Percentiles rank a stretch among this genome's conserved stretches.
Conservation (phyloP, 2,888 invertebrate species). For the Hoplodrina ambigua region DNA sequence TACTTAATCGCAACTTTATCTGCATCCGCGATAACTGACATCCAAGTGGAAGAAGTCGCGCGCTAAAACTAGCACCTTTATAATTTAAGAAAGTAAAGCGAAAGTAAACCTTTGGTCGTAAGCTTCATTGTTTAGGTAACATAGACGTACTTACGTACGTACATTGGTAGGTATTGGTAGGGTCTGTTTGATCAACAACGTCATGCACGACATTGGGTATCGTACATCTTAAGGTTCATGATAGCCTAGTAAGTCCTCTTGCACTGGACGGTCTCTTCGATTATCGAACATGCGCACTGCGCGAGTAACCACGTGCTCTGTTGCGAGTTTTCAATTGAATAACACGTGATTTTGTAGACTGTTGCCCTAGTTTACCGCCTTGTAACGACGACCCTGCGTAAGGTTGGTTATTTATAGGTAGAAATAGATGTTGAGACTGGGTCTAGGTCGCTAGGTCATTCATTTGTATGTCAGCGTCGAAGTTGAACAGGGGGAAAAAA, state of each 20-base stretch:
- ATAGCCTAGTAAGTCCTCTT: conserved; percentile 25
- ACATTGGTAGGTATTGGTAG: not conserved
- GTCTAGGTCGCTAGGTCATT: conserved; percentile 29
- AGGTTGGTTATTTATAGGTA: conserved; percentile 32
- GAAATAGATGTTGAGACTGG: not conserved
- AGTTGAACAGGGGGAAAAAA: conserved; percentile 2
- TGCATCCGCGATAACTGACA: no score
- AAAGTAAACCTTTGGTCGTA: no score
- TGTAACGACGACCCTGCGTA: conserved; percentile 27
- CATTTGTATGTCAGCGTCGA: conserved; percentile 3
- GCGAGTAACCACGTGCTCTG: conserved; percentile 21
- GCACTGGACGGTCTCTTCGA: conserved; percentile 21
- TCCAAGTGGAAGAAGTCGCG: no score
- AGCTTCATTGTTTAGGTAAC: no score
- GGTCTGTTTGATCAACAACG: not conserved
- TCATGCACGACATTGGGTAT: no score
- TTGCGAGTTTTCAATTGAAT: not conserved
- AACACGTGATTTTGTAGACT: conserved; percentile 12
- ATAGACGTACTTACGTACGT: no score
- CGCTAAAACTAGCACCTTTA: no score
- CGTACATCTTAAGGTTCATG: conserved; percentile 14
- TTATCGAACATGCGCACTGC: conserved; percentile 51
- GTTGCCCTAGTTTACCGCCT: conserved; percentile 36
- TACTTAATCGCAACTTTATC: no score
- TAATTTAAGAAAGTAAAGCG: no score